These are phyloP conservation scores for Xylota segnis DNA, from an alignment of 2,888 invertebrate species.

Conservation along the genomic window DNA sequence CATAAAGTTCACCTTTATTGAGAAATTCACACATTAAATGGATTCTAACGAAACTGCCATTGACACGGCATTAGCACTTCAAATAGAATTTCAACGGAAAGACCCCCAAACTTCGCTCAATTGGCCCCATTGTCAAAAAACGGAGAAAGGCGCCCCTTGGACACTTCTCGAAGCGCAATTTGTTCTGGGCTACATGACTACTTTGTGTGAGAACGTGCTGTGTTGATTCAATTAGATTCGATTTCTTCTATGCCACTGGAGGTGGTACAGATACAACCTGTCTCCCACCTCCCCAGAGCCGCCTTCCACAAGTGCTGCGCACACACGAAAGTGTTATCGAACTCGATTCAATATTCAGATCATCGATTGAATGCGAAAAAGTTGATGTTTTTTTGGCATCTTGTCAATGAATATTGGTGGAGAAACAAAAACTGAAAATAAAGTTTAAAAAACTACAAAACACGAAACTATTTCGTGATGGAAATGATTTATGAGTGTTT, in stretches of 20 bases:
- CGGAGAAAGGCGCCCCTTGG: conserved; percentile 14
- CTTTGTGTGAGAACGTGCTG: not conserved
- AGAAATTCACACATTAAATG: conserved; percentile 41
- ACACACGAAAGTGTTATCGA: conserved; percentile 48
- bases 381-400: conserved; percentile 49
- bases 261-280: not conserved
- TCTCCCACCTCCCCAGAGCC: not conserved
- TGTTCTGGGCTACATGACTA: not conserved
- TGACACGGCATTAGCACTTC: conserved; percentile 53
- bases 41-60: conserved; percentile 42
- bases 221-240: conserved; percentile 8
- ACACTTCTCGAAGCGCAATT: conserved; percentile 6
- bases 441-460: not conserved
- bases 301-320: too few species aligned
- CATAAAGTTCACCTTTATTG: conserved; percentile 38
- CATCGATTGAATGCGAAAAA: conserved; percentile 37
- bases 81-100: conserved; percentile 44
- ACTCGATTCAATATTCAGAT: conserved; percentile 52
- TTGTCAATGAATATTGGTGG: conserved; percentile 49
- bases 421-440: conserved; percentile 34
- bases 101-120: conserved; percentile 43
- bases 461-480: conserved; percentile 35
- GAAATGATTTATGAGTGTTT: conserved; percentile 50
- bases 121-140: conserved; percentile 40
- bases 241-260: not conserved